Evolutionary conservation across 37 sponge, comb jelly and placozoan species (phyloP).

Genomic region (Dysidea cf. avara): DNA sequence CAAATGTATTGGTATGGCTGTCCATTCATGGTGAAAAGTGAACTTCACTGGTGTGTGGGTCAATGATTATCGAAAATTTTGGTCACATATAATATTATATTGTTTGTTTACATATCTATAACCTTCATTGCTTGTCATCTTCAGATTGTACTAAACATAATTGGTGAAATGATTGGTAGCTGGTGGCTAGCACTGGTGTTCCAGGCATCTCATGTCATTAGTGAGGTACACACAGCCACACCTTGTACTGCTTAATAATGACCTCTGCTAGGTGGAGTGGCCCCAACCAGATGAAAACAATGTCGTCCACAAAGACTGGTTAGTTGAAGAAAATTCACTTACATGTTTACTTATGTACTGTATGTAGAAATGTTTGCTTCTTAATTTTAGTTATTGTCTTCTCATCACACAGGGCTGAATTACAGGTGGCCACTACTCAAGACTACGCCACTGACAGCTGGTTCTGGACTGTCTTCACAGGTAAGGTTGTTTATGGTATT

Average conservation of each 20-base stretch:
- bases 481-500: background rate
- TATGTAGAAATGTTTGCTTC: background rate
- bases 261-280: slow-evolving; percentile 78
- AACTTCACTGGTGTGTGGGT: too few relatives aligned
- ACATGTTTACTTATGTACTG: background rate
- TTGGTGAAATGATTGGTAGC: slow-evolving; percentile 77
- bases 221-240: slow-evolving; percentile 51
- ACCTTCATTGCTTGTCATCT: background rate
- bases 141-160: slow-evolving; percentile 56
- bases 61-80: too few relatives aligned
- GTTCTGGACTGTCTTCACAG: slow-evolving; percentile 88
- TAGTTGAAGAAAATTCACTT: slow-evolving; percentile 3
- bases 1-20: too few relatives aligned
- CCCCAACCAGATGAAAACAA: slow-evolving; percentile 84
- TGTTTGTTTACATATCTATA: slow-evolving; percentile 5
- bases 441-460: slow-evolving; percentile 90
- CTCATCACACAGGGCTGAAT: slow-evolving; percentile 78
- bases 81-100: too few relatives aligned
- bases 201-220: slow-evolving; percentile 92
- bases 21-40: too few relatives aligned
- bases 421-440: slow-evolving; percentile 84
- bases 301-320: slow-evolving; percentile 84
- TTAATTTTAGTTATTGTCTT: too few relatives aligned
- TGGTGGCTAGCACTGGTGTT: slow-evolving; percentile 94
- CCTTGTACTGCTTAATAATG: background rate